phyloP scores from a whole-genome alignment of 1,140 invertebrate genomes.

The Drosophila insularis region DNA sequence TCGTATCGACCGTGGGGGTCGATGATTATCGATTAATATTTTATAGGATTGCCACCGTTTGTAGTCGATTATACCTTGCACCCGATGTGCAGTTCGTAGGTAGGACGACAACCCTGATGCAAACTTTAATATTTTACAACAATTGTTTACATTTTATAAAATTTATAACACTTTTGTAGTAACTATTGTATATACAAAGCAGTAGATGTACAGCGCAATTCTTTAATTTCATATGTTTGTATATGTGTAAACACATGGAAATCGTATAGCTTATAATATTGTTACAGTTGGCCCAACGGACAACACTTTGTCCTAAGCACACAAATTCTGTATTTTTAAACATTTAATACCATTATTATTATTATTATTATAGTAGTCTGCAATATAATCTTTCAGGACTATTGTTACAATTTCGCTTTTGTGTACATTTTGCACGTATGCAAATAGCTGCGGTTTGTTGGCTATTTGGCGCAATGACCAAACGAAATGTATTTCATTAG shows the following conservation, averaged over 20 bases:
- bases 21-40: slow-evolving; percentile 57
- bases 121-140: slow-evolving; percentile 67
- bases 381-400: background rate
- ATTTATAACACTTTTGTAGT: background rate
- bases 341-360: background rate
- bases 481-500: background rate
- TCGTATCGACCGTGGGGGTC: slow-evolving; percentile 65
- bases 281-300: slow-evolving; percentile 63
- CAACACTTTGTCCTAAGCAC: slow-evolving; percentile 13
- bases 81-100: background rate
- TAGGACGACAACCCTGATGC: slow-evolving; percentile 49
- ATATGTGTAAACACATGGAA: slow-evolving; percentile 10
- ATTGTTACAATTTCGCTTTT: background rate
- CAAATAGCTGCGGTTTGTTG: slow-evolving; percentile 6
- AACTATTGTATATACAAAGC: background rate
- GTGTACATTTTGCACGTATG: background rate
- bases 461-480: slow-evolving; percentile 10
- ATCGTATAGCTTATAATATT: slow-evolving; percentile 28
- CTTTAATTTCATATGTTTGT: background rate
- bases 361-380: background rate
- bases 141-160: slow-evolving; percentile 48
- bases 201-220: background rate
- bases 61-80: slow-evolving; percentile 1
- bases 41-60: slow-evolving; percentile 46
- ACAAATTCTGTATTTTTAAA: slow-evolving; percentile 7